Evolutionary conservation across 92 coral and sea anemone species (phyloP), one percentile per base, ranked within the genome.

Genomic region (Nematostella vectensis): DNA sequence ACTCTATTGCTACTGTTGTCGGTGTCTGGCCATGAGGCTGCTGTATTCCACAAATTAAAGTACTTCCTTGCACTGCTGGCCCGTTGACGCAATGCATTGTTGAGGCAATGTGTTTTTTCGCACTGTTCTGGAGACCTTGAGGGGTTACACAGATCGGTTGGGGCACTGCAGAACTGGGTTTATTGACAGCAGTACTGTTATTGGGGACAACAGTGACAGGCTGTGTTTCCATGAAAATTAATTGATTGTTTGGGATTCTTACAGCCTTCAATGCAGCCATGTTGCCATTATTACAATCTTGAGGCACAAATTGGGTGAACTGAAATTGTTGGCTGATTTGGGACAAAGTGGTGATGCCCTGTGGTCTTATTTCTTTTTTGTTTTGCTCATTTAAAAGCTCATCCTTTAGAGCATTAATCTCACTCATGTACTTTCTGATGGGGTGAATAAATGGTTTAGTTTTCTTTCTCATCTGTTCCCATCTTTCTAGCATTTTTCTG

Each of bases 391-490:
- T 70, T 0, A 42, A 48, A 3, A 20, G 48, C 57, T 81, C 91
- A 2, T 91, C 82, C 55, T 91, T 91, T 44, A 91, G 31, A 3
- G 74, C 87, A 28, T 51, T 24, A 0, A 91, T 66, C 29, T 85
- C 98, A 16, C 55, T 57, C 98, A 85, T 91, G 70, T 91, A 81
- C 27, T 81, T 91, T 31, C 98, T 68, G 28, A 91, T 91, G 8
- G 98, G 98, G 66, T 91, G 98, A 49, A 91, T 76, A 47, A 91
- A 91, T 29, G 98, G 98, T 27, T 78, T 81, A 33, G 98, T 91
- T 25, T 65, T 82, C 48, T 77, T 88, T 50, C 89, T 84, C 98
- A 91, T 91, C 47, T 73, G 74, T 54, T 85, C 86, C 98, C 98
- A 91, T 53, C 95, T 65, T 48, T 87, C 95, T 48, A 91, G 65